Percentiles rank a stretch among this genome's conserved stretches.
phyloP scores from a whole-genome alignment of 2,797 vertebrate genomes.

The Spinus pinus region DNA sequence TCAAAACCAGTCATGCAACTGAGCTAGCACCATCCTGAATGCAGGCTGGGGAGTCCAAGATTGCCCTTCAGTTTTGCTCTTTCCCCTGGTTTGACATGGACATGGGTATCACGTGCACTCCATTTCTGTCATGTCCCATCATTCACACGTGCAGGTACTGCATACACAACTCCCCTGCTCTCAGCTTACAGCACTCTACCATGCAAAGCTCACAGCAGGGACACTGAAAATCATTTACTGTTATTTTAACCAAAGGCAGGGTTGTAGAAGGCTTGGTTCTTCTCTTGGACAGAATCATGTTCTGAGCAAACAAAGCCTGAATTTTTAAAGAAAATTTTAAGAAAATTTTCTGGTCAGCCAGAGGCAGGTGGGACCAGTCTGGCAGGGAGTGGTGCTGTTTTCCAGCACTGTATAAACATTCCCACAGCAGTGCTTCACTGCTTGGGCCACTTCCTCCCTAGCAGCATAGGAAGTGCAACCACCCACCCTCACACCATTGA shows the following conservation, averaged over 20 bases:
- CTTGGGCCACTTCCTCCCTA: fast-evolving
- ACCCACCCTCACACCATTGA: neutral
- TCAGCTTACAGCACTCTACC: neutral
- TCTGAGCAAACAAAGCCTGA: neutral
- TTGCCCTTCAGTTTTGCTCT: neutral
- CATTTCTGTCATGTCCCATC: neutral
- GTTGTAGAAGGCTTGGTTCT: neutral
- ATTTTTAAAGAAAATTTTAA: neutral
- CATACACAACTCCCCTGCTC: neutral
- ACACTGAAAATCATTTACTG: neutral
- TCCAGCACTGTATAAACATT: fast-evolving
- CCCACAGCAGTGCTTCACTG: fast-evolving
- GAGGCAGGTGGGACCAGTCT: neutral
- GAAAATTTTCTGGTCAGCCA: neutral
- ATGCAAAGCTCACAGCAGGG: neutral
- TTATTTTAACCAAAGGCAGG: neutral
- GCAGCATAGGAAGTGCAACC: neutral
- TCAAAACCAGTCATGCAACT: neutral
- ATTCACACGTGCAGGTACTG: neutral
- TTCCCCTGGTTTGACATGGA: neutral
- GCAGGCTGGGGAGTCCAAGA: neutral
- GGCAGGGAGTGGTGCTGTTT: fast-evolving
- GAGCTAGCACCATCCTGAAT: neutral
- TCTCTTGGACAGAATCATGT: neutral
- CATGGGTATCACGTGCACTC: fast-evolving